Conservation (phyloP, 2,797 vertebrate species). For the Peromyscus melanophrys region DNA sequence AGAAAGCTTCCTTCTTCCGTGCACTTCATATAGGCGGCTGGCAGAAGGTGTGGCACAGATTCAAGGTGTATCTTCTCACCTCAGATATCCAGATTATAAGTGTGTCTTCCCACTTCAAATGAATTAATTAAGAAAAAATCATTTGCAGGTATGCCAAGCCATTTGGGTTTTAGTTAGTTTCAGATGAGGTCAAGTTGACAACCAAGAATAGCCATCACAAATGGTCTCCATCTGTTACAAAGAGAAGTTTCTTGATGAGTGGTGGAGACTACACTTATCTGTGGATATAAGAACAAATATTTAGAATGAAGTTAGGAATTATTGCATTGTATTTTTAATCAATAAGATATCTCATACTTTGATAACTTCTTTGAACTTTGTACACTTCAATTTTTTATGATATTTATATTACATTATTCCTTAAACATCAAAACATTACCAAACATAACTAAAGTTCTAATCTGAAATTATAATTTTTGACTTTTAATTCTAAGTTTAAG, state of each 20-base stretch:
- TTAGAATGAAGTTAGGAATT: not conserved
- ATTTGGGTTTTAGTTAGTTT: not conserved
- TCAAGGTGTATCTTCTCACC: not conserved
- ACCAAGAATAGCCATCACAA: not conserved
- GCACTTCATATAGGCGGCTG: not conserved
- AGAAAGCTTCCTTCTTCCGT: not conserved
- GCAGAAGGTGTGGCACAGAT: not conserved
- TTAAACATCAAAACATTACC: slow-evolving; percentile 9
- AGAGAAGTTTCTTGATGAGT: not conserved
- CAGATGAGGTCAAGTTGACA: not conserved
- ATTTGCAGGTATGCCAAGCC: not conserved
- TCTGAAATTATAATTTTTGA: not conserved
- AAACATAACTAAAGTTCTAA: slow-evolving; percentile 32
- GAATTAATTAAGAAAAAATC: not conserved
- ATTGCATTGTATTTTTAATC: not conserved
- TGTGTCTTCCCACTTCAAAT: not conserved
- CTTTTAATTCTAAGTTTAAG: not conserved
- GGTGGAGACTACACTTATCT: not conserved
- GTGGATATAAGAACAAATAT: not conserved
- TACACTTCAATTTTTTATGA: slow-evolving; percentile 9
- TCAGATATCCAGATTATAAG: not conserved
- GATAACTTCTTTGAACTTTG: slow-evolving; percentile 25
- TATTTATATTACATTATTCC: not conserved
- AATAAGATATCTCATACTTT: not conserved
- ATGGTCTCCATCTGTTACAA: not conserved